Conservation (phyloP, 2,797 vertebrate species). For the Myotis myotis region DNA sequence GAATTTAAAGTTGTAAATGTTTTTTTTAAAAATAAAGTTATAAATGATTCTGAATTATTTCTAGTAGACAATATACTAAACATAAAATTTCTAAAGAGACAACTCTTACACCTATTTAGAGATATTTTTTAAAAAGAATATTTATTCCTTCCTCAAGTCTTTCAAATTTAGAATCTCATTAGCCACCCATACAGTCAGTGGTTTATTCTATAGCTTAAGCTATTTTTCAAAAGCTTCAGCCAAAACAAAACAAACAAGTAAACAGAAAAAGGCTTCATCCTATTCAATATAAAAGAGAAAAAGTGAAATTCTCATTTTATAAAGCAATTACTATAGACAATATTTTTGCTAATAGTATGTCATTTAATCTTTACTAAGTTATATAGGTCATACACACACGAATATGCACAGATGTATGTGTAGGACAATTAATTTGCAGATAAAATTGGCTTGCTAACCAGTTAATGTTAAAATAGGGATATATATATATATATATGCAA, state of each 20-base stretch:
- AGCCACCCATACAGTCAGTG: background rate
- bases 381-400: background rate
- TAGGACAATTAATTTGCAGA: background rate
- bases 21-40: background rate
- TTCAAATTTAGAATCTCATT: background rate
- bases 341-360: background rate
- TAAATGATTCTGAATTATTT: slow-evolving; percentile 12
- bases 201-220: background rate
- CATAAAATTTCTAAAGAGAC: background rate
- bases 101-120: background rate
- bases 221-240: background rate
- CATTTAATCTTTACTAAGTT: background rate
- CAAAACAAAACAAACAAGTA: background rate
- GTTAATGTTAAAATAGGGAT: background rate
- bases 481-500: no score
- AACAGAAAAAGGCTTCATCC: background rate
- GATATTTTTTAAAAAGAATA: background rate
- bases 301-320: background rate
- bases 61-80: background rate
- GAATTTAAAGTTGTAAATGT: background rate
- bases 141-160: background rate
- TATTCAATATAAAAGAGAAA: background rate
- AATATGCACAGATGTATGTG: background rate
- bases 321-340: background rate
- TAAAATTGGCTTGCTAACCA: background rate